These are phyloP conservation scores for Platerodrilus igneus DNA, from an alignment of 2,888 invertebrate genomes.

Conservation along the genomic window DNA sequence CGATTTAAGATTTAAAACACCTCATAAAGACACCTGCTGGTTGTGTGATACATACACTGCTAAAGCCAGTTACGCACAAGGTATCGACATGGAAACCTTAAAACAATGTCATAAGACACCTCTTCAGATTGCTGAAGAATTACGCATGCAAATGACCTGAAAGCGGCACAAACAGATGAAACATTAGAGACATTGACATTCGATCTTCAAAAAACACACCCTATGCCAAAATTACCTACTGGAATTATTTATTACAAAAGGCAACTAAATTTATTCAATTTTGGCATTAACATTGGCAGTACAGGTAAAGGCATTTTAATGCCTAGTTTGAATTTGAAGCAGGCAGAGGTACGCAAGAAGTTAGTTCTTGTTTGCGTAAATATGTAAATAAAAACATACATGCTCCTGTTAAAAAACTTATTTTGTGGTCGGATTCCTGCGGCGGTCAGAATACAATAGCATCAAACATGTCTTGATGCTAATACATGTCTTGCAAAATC, in stretches of 20 bases:
- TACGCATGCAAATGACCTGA: no score
- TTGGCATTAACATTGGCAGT: constrained; percentile 27
- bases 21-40: no score
- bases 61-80: no score
- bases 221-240: constrained; percentile 26
- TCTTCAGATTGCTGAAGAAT: no score
- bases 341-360: constrained; percentile 31
- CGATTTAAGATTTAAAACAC: no score
- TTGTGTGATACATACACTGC: no score
- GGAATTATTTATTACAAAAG: constrained; percentile 30
- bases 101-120: no score
- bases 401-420: no score
- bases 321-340: constrained; percentile 30
- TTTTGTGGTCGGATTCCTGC: constrained; percentile 30
- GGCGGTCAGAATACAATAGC: constrained; percentile 30
- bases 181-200: constrained; percentile 1
- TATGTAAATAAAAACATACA: no score
- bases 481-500: constrained; percentile 21
- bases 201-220: constrained; percentile 22
- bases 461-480: constrained; percentile 28
- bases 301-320: constrained; percentile 22
- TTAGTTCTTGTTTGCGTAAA: constrained; percentile 27
- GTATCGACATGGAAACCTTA: no score
- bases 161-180: constrained; percentile 1
- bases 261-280: constrained; percentile 28